Base-by-base conservation (phyloP, 2,888 invertebrate genomes). In the Drosophila fungiperda region DNA sequence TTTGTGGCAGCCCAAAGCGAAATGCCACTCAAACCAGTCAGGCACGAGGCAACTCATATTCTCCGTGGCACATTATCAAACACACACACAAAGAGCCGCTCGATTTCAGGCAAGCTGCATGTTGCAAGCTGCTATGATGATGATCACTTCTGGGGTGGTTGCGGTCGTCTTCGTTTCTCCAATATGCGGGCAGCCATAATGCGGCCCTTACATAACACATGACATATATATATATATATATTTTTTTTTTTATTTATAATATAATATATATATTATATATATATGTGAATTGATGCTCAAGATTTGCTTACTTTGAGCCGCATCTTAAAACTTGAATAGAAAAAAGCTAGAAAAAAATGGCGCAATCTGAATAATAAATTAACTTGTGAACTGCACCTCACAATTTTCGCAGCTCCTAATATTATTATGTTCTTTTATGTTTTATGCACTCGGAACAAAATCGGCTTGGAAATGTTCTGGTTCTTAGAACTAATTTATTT, bases 1-100 rank as follows among this genome's bases (percentile, higher is more conserved):
- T 87, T 80, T 71, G 80, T 77, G 86, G 86, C 90, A 85, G 86
- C 83, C 85, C 58, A 79, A 59, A 87, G 89, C 82, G 76, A 87
- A 87, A 87, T 74, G 89, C 79, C 87, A 87, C 87, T 89, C 84
- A 87, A 89, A 74, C 79, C 73, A 68, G 64, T 52, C 50, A 52
- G 69, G 50, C 58, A 55, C 59, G 60, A 58, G 33, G 54, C 33
- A 8, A 12, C 50, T 36, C 65, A 61, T 55, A 52, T 59, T 45
- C 40, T 48, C 20, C 38, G 64, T 52, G 38, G 68, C 59, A 77
- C 65, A 55, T 29, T 32, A 49, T 48, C 66, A 54, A 17, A 26
- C 36, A 45, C 17, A 33, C 35, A 40, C 40, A n/a, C 40, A n/a
- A 52, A 20, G 52, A 33, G 33, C 33, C 33, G 52, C 23, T 17